phyloP scores from a whole-genome alignment of 2,113 vertebrate species.

The Cavia porcellus region DNA sequence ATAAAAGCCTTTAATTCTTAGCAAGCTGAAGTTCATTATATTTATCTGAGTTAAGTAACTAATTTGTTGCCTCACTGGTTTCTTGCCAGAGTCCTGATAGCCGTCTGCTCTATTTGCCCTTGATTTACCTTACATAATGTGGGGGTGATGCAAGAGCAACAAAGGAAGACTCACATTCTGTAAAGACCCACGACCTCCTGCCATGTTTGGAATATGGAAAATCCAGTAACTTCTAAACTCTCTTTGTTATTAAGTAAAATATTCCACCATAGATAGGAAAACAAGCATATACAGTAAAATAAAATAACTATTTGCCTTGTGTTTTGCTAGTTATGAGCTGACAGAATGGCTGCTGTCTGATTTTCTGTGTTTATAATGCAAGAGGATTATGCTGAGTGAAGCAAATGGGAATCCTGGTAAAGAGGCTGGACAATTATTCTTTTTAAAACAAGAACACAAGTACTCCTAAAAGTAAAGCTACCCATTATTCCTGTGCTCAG shows the following conservation, averaged over 20 bases:
- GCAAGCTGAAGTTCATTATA: background rate
- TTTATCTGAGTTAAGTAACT: conserved; percentile 54
- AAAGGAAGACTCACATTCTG: background rate
- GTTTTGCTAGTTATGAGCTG: conserved; percentile 1
- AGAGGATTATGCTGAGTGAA: conserved; percentile 32
- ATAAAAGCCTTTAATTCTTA: conserved; percentile 43
- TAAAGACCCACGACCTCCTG: background rate
- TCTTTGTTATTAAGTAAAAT: conserved; percentile 56
- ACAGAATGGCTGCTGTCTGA: background rate
- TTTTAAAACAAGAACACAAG: conserved; percentile 47
- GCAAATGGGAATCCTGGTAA: background rate
- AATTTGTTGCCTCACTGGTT: conserved; percentile 40
- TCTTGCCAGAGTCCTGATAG: conserved; percentile 30
- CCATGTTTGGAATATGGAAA: conserved; percentile 1
- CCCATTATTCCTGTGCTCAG: background rate
- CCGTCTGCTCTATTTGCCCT: background rate
- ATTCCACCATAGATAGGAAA: background rate
- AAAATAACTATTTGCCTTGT: conserved; percentile 20
- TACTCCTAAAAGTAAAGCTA: background rate
- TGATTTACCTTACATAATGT: conserved; percentile 35
- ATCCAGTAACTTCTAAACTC: background rate
- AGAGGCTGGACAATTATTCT: conserved; percentile 36
- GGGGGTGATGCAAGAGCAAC: background rate
- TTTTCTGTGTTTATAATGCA: conserved; percentile 21
- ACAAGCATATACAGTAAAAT: background rate